phyloP scores from a whole-genome alignment of 2,888 invertebrate genomes.

The Choristoneura rosaceana region DNA sequence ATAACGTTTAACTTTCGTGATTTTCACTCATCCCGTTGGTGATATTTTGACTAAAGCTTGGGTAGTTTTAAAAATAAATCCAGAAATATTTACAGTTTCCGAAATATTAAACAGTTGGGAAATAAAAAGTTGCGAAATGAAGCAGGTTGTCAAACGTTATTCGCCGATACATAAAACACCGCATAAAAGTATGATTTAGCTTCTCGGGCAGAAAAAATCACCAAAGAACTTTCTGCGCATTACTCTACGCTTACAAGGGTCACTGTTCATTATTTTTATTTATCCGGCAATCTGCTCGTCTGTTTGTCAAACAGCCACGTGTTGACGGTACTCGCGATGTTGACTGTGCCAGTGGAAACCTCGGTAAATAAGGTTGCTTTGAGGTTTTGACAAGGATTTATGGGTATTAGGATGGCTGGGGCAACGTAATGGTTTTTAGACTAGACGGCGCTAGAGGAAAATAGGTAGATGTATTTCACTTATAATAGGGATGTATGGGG shows the following conservation, averaged over 20 bases:
- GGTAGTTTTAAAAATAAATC: no score
- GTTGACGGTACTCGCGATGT: conserved; percentile 36
- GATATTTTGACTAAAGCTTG: no score
- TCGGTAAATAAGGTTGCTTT: conserved; percentile 51
- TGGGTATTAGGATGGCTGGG: neutral
- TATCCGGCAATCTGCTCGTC: conserved; percentile 70
- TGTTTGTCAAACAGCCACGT: conserved; percentile 32
- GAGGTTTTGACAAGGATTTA: neutral
- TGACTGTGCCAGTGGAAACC: conserved; percentile 47
- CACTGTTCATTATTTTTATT: conserved; percentile 71
- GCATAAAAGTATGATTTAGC: neutral
- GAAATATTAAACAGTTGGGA: no score
- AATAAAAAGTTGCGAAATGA: no score
- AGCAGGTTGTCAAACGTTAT: no score
- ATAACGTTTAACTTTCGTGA: no score
- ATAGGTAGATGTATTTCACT: no score
- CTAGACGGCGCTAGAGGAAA: no score
- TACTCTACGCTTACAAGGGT: conserved; percentile 45
- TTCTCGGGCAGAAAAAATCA: neutral
- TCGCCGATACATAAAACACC: no score
- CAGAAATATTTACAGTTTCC: no score
- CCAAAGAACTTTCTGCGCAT: neutral
- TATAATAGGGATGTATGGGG: no score
- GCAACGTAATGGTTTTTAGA: neutral
- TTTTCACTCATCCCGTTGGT: no score